These are phyloP conservation scores for Dinocampus coccinellae DNA, from an alignment of 2,888 invertebrate species.

Conservation along the genomic window DNA sequence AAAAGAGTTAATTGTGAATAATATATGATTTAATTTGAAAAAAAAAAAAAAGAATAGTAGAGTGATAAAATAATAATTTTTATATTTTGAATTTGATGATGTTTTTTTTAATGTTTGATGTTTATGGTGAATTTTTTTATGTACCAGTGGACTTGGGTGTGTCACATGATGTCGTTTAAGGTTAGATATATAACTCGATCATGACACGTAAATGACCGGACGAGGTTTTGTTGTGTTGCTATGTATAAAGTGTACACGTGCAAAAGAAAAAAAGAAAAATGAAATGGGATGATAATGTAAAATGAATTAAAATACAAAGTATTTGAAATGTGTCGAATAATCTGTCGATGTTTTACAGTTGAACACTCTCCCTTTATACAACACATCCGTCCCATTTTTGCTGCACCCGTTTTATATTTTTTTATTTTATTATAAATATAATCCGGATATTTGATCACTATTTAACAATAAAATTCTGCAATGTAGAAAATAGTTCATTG, in stretches of 20 bases:
- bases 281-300: neutral
- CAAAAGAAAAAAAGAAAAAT: neutral
- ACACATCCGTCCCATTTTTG: neutral
- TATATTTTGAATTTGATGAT: no score
- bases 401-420: neutral
- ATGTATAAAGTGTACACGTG: neutral
- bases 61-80: no score
- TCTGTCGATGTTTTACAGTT: constrained; percentile 7
- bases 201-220: constrained; percentile 8
- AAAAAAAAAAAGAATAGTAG: no score
- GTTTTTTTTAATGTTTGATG: no score
- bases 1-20: no score
- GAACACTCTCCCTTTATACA: neutral
- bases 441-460: neutral
- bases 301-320: neutral
- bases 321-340: constrained; percentile 11
- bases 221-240: neutral
- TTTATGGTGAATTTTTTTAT: neutral
- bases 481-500: neutral
- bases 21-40: no score
- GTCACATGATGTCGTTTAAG: neutral
- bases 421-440: no score
- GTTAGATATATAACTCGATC: neutral
- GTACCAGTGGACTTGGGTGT: neutral
- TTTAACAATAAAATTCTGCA: neutral